A percentile compares a stretch with the other conserved stretches of the same genome.
These are phyloP conservation scores for Melanotaenia nigrans DNA, from an alignment of 2,797 vertebrate genomes.

Conservation along the genomic window DNA sequence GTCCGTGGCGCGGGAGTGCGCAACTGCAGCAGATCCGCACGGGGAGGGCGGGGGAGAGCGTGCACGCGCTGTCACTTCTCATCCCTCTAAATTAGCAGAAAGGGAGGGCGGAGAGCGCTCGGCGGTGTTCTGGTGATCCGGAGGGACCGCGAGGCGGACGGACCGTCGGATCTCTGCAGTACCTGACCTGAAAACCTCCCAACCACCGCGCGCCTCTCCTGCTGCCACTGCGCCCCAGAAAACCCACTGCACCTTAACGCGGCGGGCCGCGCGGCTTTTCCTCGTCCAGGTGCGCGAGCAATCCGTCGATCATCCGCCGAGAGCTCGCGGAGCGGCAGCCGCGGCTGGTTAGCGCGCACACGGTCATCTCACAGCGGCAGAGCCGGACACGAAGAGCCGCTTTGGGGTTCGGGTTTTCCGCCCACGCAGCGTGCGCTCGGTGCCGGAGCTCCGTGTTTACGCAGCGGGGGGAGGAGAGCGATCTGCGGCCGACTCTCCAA, in stretches of 20 bases:
- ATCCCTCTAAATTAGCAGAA: conserved; percentile 56
- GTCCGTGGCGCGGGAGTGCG: conserved; percentile 46
- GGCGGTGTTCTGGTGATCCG: not conserved
- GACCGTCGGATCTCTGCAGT: conserved; percentile 47
- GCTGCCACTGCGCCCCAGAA: no score
- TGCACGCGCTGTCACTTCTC: conserved; percentile 61
- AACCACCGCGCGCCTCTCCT: conserved; percentile 39
- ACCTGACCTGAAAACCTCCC: conserved; percentile 33
- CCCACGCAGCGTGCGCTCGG: not conserved
- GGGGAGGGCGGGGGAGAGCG: conserved; percentile 79
- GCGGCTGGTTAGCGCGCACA: not conserved
- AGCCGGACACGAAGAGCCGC: not conserved
- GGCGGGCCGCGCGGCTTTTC: not conserved
- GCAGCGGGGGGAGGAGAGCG: conserved; percentile 1
- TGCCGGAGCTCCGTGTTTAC: conserved; percentile 10
- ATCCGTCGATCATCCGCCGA: no score
- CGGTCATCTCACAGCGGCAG: not conserved
- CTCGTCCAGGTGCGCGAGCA: conserved; percentile 53
- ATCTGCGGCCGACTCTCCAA: not conserved
- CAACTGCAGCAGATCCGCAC: conserved; percentile 82
- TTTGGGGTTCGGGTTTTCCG: not conserved
- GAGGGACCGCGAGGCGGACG: conserved; percentile 11
- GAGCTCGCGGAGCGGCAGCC: no score
- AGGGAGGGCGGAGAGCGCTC: conserved; percentile 6
- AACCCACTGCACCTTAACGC: no score